Percentiles rank a stretch among this genome's conserved stretches.
These are phyloP conservation scores for Drosophila miranda DNA, from an alignment of 1,140 invertebrate genomes.

Conservation along the genomic window DNA sequence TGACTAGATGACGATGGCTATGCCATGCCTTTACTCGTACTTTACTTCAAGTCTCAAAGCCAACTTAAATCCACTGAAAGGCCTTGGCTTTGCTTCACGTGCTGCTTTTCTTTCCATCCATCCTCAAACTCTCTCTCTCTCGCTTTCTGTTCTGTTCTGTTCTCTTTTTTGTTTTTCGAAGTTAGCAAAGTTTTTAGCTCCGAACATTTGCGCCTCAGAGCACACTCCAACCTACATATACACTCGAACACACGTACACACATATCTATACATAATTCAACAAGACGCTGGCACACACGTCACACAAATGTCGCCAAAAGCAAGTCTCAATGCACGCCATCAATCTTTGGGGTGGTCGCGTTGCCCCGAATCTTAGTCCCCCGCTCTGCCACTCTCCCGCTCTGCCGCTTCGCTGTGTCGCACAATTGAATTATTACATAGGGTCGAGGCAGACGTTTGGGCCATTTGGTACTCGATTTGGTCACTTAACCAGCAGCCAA, in stretches of 20 bases:
- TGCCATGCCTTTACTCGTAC: conserved; percentile 4
- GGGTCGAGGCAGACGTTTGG: conserved; percentile 64
- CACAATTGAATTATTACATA: conserved; percentile 82
- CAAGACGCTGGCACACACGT: conserved; percentile 67
- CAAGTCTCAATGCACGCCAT: conserved; percentile 75
- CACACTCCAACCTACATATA: conserved; percentile 7
- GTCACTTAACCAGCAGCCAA: conserved; percentile 60
- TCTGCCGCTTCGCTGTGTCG: conserved; percentile 12
- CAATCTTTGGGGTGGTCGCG: conserved; percentile 63
- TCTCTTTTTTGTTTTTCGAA: conserved; percentile 33
- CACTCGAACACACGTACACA: conserved; percentile 12
- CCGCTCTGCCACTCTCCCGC: conserved; percentile 1
- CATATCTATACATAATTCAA: conserved; percentile 68
- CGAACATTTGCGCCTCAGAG: conserved; percentile 73
- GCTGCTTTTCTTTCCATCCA: conserved; percentile 2
- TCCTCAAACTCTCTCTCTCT: conserved; percentile 18
- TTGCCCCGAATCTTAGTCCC: not conserved
- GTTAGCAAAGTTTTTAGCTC: conserved; percentile 75
- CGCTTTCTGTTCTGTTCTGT: conserved; percentile 19
- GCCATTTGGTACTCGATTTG: conserved; percentile 58
- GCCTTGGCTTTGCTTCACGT: conserved; percentile 68
- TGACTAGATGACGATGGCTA: conserved; percentile 58
- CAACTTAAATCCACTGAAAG: conserved; percentile 73
- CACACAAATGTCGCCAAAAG: conserved; percentile 78
- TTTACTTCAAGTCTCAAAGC: conserved; percentile 47